phyloP scores from a whole-genome alignment of 1,140 invertebrate genomes.

The Neodiprion lecontei region DNA sequence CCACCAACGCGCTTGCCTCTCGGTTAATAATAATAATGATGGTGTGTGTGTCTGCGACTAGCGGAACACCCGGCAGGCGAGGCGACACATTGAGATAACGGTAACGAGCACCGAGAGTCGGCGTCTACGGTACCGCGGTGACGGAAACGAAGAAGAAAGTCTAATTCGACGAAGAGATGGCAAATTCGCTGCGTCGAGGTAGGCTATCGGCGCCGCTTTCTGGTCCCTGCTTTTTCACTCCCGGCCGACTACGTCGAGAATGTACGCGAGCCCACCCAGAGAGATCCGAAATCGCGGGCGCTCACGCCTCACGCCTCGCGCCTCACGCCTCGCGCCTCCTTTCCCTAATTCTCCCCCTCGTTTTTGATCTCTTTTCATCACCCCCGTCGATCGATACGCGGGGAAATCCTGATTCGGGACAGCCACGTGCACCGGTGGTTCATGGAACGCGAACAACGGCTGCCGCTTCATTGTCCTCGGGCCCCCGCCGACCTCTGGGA shows the following conservation, averaged over 20 bases:
- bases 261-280: background rate
- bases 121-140: no score
- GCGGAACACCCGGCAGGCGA: background rate
- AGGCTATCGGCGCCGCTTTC: background rate
- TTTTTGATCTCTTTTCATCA: slow-evolving; percentile 22
- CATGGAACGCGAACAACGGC: background rate
- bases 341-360: no score
- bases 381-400: slow-evolving; percentile 15
- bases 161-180: no score
- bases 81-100: background rate
- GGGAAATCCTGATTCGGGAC: slow-evolving; percentile 6
- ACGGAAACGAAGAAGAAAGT: no score
- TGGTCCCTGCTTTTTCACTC: background rate
- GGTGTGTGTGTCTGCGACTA: background rate
- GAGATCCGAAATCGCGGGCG: background rate
- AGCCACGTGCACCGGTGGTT: background rate
- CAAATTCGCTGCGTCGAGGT: no score
- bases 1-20: background rate
- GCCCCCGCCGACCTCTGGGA: slow-evolving; percentile 12
- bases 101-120: background rate
- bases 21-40: background rate
- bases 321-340: slow-evolving; percentile 25
- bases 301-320: slow-evolving; percentile 16
- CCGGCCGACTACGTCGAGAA: background rate
- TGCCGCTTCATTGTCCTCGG: background rate